Base-by-base conservation (phyloP, 2,113 vertebrate genomes). In the Empidonax traillii region DNA sequence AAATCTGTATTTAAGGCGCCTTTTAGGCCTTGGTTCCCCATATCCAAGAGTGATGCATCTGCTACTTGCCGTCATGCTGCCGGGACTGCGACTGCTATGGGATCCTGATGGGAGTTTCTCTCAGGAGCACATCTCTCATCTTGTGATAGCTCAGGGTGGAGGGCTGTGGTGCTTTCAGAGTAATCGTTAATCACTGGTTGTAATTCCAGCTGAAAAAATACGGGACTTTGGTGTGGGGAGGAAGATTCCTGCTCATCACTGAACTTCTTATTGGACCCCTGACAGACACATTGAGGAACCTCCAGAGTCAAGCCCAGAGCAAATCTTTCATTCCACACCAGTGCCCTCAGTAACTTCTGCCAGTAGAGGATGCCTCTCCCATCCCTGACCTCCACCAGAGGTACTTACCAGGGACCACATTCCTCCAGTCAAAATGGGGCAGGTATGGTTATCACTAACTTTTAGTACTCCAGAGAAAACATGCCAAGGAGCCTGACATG, bases 81-180 rank as follows among this genome's bases (percentile, higher is more conserved):
- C 4, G 2, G 44, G 44, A 28, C 59, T 51, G 61, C 39, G 43
- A 23, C 33, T 6, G 2, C 74, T 77, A 63, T 0, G 0, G 44
- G 51, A 66, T 78, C 66, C 69, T 19, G 12, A 43, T 2, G 6
- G 58, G 52, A 86, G 27, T 58, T 76, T 43, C 66, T 62, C 67
- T 83, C 43, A 33, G 80, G 80, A 79, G 27, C 2, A 11, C 47
- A 52, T 44, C 71, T 91, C 67, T 83, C 56, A 67, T 72, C 58
- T 58, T 86, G 41, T 25, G 5, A 59, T 24, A 84, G 73, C 16
- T 79, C 81, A 67, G 5, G 6, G 19, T 35, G 30, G 49, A 89
- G 35, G n/a, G 5, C 16, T 67, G 43, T 15, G 39, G n/a, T 86
- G 10, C 17, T 79, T 67, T 83, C 56, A 58, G 31, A 41, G 47